A percentile compares a stretch with the other conserved stretches of the same genome.
Conservation (phyloP, 2,113 vertebrate species). For the Loxodonta africana region DNA sequence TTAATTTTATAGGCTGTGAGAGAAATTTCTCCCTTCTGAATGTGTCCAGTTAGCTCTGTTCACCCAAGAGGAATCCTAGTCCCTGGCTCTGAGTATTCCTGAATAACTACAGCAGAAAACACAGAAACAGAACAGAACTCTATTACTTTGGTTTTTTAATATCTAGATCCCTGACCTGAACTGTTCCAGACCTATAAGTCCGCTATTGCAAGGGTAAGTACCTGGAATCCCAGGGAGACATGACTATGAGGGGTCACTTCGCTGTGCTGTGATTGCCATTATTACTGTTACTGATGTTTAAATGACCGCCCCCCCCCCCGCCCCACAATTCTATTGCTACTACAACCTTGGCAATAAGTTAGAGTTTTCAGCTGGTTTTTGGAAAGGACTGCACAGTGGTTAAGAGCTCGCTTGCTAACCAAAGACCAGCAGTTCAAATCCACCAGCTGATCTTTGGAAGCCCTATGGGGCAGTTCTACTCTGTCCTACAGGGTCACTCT, state of each 20-base stretch:
- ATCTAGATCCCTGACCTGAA: background rate
- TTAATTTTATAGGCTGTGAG: slow-evolving; percentile 79
- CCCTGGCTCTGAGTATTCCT: background rate
- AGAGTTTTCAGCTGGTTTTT: background rate
- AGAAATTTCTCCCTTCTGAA: slow-evolving; percentile 60
- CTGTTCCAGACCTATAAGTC: slow-evolving; percentile 1
- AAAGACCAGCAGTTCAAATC: no score
- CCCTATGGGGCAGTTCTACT: no score
- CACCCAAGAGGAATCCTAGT: slow-evolving; percentile 17
- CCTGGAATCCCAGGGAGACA: background rate
- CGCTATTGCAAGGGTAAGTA: background rate
- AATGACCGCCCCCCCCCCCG: no score
- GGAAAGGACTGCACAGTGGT: background rate
- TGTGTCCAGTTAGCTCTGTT: slow-evolving; percentile 64
- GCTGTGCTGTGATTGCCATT: background rate
- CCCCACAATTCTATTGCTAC: background rate
- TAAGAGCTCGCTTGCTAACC: no score
- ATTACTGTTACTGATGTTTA: background rate
- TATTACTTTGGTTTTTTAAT: background rate
- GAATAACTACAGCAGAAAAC: slow-evolving; percentile 28
- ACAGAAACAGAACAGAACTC: background rate
- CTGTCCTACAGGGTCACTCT: no score
- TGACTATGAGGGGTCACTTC: background rate
- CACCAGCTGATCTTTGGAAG: no score
- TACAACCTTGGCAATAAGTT: background rate